Conservation (phyloP, 2,888 invertebrate species). For the Cryptocheilus praepositus region DNA sequence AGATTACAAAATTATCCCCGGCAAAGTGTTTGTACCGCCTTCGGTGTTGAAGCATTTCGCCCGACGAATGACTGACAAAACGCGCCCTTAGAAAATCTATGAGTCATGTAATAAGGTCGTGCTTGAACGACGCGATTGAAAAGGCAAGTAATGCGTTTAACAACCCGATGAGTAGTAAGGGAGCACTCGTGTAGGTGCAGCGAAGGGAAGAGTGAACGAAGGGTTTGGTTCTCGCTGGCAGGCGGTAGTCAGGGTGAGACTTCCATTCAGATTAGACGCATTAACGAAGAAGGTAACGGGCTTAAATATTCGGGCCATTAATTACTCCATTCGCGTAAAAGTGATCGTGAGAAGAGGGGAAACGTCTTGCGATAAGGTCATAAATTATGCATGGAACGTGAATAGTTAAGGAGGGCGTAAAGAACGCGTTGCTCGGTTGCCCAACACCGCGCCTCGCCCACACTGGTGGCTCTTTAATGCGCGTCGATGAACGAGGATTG, state of each 20-base stretch:
- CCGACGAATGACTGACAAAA: slow-evolving; percentile 6
- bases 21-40: no score
- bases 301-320: slow-evolving; percentile 63
- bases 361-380: slow-evolving; percentile 43
- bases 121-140: slow-evolving; percentile 11
- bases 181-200: no score
- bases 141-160: slow-evolving; percentile 10
- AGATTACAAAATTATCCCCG: no score
- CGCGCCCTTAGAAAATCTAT: slow-evolving; percentile 16
- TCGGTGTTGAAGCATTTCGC: not conserved
- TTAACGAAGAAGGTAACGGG: slow-evolving; percentile 56
- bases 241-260: not conserved
- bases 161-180: not conserved
- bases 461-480: no score
- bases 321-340: slow-evolving; percentile 51
- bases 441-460: slow-evolving; percentile 24
- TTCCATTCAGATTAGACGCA: slow-evolving; percentile 37
- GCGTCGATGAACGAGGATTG: no score
- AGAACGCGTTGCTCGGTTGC: slow-evolving; percentile 25
- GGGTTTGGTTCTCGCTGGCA: no score
- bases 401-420: slow-evolving; percentile 25
- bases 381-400: slow-evolving; percentile 48
- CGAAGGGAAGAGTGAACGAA: not conserved
- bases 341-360: slow-evolving; percentile 15
- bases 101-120: slow-evolving; percentile 31